Evolutionary conservation across 1,140 invertebrate genomes (phyloP).

Genomic region (Brachionus paranguensis): DNA sequence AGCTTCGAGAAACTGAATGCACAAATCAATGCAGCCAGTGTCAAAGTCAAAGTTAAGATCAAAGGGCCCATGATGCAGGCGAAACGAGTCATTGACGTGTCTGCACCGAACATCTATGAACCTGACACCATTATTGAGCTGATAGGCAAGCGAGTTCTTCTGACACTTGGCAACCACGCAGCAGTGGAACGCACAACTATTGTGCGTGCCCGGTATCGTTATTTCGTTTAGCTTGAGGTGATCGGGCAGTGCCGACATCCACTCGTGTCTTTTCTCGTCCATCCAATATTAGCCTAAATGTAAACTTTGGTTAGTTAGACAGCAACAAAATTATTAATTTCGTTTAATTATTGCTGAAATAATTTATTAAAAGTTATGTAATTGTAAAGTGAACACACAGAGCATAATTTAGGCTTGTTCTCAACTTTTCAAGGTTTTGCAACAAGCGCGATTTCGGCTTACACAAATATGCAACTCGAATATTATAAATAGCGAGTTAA

Average conservation of each 20-base stretch:
- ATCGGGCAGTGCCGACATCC: constrained; percentile 20
- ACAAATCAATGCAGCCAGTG: background rate
- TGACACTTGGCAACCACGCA: constrained; percentile 22
- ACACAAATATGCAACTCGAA: background rate
- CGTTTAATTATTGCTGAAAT: background rate
- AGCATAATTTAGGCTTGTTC: constrained; percentile 15
- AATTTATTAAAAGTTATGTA: constrained; percentile 29
- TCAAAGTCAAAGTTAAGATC: constrained; percentile 10
- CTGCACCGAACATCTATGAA: constrained; percentile 12
- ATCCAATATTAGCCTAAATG: background rate
- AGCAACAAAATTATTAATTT: background rate
- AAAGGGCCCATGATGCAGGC: constrained; percentile 16
- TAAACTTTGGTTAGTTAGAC: constrained; percentile 7
- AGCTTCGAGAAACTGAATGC: background rate
- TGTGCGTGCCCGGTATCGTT: constrained; percentile 19
- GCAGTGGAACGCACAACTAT: background rate
- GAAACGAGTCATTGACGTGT: constrained; percentile 18
- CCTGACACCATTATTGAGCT: background rate
- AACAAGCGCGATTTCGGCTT: background rate
- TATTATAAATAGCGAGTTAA: background rate
- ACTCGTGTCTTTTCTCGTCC: background rate
- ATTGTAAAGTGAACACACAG: constrained; percentile 5
- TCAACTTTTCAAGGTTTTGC: constrained; percentile 1
- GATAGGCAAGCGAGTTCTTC: background rate
- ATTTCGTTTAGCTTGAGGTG: background rate